Conservation (phyloP, 2,113 vertebrate species). For the Misgurnus mizolepis region DNA sequence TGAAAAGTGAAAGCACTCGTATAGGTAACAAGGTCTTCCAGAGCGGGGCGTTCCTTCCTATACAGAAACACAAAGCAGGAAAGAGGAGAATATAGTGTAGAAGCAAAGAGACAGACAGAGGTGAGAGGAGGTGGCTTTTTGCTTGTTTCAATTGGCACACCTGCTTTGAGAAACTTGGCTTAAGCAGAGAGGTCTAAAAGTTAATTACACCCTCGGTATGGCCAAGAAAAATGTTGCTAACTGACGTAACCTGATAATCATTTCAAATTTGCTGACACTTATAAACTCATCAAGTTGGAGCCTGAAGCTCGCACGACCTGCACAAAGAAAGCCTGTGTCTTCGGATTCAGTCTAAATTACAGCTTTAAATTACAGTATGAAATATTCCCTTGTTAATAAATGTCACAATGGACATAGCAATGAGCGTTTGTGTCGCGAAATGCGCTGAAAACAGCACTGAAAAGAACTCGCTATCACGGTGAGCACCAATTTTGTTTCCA, state of each 20-base stretch:
- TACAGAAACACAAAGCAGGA: neutral
- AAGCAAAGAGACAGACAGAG: conserved; percentile 20
- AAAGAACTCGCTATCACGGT: conserved; percentile 54
- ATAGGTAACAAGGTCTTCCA: conserved; percentile 58
- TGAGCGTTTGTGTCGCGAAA: conserved; percentile 10
- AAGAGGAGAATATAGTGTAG: conserved; percentile 15
- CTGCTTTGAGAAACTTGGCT: conserved; percentile 64
- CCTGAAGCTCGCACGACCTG: conserved; percentile 5
- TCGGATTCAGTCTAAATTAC: conserved; percentile 34
- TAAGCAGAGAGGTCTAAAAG: conserved; percentile 68
- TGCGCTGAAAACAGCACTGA: conserved; percentile 45
- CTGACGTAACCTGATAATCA: conserved; percentile 62
- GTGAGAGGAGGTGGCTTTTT: conserved; percentile 46
- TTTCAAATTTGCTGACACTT: conserved; percentile 51
- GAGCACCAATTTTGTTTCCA: conserved; percentile 44
- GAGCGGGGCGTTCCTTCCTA: conserved; percentile 24
- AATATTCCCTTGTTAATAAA: conserved; percentile 35
- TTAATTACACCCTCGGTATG: conserved; percentile 70
- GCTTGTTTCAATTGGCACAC: conserved; percentile 68
- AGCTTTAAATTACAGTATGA: conserved; percentile 13
- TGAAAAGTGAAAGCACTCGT: conserved; percentile 62
- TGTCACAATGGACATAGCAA: conserved; percentile 3
- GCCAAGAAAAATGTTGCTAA: conserved; percentile 70
- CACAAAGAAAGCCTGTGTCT: conserved; percentile 40
- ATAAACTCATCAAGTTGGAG: conserved; percentile 58